Base-by-base conservation (phyloP, 92 coral and sea anemone genomes). In the Porites cylindrica region DNA sequence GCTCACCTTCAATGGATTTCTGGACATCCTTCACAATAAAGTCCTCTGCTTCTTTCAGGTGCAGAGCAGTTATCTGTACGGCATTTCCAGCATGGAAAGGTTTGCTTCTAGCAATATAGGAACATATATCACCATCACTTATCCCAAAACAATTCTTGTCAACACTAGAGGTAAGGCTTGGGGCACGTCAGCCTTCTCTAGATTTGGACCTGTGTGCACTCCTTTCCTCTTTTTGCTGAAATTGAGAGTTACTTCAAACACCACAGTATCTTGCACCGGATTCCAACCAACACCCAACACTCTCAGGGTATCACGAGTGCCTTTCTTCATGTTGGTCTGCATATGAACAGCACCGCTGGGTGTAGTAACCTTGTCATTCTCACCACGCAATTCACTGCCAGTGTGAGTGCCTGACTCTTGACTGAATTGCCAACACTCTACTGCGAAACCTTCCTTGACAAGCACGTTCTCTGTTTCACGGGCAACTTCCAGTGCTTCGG, bases 271-370 rank as follows among this genome's bases (percentile, higher is more conserved):
- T 29, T 59, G 9, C 75, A 67, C 65, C 77, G 92, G 96, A 74
- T 75, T 60, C 90, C 90, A 93, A 9, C 93, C 92, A 26, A 86
- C 51, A 66, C 95, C 95, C 60, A 92, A 90, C 12, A 92, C 95
- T 50, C 87, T 81, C 65, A 92, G 24, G 75, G 87, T 87, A 18
- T 50, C 51, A 7, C 78, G 92, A 19, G 88, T 60, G 65, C 92
- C 93, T 90, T 93, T 93, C 63, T 87, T 50, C 93, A 93, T 77
- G 61, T 54, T 77, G n/a, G 76, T 75, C 18, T 75, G 51, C 2
- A 18, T 17, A 51, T 32, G 7, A 19, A 70, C 64, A 32, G 68
- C 67, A 86, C 70, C 82, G 61, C 77, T 85, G 79, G 29, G 79
- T 78, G 1, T 11, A 66, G 32, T 32, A 19, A 20, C 43, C n/a